Conservation (phyloP, 2,888 invertebrate genomes). For the Siphonodentalium dalli region DNA sequence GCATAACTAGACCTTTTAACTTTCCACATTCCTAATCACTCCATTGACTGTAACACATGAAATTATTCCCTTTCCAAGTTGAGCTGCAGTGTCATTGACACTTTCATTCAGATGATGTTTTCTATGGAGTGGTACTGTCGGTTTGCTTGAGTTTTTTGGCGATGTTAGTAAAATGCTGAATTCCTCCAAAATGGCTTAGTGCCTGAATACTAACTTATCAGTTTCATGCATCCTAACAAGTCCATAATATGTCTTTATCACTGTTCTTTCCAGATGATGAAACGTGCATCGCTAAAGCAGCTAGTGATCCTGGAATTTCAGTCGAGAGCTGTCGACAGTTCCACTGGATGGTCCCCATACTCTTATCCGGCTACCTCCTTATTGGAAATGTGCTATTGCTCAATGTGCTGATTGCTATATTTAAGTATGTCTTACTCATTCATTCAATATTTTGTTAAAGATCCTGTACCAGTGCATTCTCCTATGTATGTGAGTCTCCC, state of each 20-base stretch:
- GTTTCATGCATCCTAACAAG: neutral
- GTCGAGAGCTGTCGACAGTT: slow-evolving; percentile 44
- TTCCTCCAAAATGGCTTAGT: too few species aligned
- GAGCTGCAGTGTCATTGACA: too few species aligned
- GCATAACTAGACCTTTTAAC: too few species aligned
- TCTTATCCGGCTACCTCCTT: slow-evolving; percentile 63
- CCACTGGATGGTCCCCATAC: slow-evolving; percentile 60
- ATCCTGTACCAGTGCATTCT: slow-evolving; percentile 5
- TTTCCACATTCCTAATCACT: too few species aligned
- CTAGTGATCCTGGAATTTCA: slow-evolving; percentile 2
- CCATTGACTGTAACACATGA: too few species aligned
- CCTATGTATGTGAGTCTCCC: too few species aligned
- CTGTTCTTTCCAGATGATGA: slow-evolving; percentile 32
- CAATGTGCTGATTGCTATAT: slow-evolving; percentile 66
- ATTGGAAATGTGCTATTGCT: slow-evolving; percentile 65
- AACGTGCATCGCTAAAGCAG: slow-evolving; percentile 28
- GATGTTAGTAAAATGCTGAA: too few species aligned
- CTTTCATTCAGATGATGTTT: too few species aligned
- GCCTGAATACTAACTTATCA: too few species aligned
- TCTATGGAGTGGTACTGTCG: too few species aligned
- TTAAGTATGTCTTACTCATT: slow-evolving; percentile 47
- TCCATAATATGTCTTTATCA: neutral
- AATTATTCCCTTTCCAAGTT: too few species aligned
- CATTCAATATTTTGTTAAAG: neutral
- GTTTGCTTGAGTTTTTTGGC: too few species aligned